Base-by-base conservation (phyloP, 1,140 invertebrate genomes). In the Mesaphorura yosii region DNA sequence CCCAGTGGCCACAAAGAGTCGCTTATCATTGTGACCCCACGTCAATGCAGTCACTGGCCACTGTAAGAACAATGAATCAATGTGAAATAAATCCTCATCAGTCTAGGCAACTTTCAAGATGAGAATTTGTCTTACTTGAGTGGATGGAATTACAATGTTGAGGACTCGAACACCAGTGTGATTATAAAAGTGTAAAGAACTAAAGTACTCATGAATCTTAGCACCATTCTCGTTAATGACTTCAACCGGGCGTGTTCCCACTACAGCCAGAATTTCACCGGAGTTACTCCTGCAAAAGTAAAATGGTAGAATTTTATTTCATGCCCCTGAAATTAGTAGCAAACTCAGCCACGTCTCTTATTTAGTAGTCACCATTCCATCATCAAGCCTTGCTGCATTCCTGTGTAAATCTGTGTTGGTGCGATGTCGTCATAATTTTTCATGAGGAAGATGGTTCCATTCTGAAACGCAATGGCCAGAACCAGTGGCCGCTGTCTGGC, bases 11-110 rank as follows among this genome's bases (percentile, higher is more conserved):
- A 97, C 77, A 68, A 97, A 96, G 27, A 98, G 69, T 2, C 91
- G 75, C 59, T 89, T 84, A 65, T 96, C 94, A 69, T 94, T 93
- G 73, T 98, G 93, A 27, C 91, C 94, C 92, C 92, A 98, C 1
- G 92, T 97, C 60, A 98, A 72, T 4, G 91, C 88, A 29, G 88
- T 88, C 31, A 96, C 84, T 4, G 83, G 80, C 61, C 82, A 78
- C 84, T 89, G 63, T 52, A 70, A 69, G 31, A 54, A 48, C 45
- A 60, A 34, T 42, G 40, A 6, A 45, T 22, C 15, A 51, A 19
- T 20, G n/a, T 7, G 6, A 31, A 19, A 48, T 6, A 7, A 50
- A 37, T 38, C 2, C 3, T 41, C n/a, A 41, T n/a, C n/a, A n/a
- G n/a, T n/a, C n/a, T n/a, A n/a, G n/a, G n/a, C n/a, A n/a, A n/a